phyloP scores from a whole-genome alignment of 1,140 invertebrate genomes.

The Hormaphis cornu region DNA sequence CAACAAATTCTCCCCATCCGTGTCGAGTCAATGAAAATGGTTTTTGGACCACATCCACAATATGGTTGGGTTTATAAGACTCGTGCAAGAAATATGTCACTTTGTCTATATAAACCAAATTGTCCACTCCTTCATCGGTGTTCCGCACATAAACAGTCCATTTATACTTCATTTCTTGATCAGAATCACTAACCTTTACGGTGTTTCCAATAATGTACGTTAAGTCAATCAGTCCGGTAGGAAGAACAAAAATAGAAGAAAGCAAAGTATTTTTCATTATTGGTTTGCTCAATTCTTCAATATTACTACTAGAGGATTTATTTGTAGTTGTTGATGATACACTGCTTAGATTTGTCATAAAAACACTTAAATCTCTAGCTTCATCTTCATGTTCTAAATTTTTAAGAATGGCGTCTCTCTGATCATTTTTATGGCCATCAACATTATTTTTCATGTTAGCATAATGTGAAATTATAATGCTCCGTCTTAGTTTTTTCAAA shows the following conservation, averaged over 20 bases:
- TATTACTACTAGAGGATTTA: background rate
- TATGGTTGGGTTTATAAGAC: slow-evolving; percentile 29
- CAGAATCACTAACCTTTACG: slow-evolving; percentile 9
- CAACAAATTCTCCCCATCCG: slow-evolving; percentile 32
- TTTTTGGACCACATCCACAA: slow-evolving; percentile 13
- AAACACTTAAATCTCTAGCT: slow-evolving; percentile 12
- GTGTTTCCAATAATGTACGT: slow-evolving; percentile 13
- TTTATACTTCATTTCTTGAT: slow-evolving; percentile 26
- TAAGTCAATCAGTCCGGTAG: background rate
- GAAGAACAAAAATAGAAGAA: background rate
- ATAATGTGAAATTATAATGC: slow-evolving; percentile 15
- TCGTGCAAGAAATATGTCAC: slow-evolving; percentile 30
- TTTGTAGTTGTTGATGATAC: background rate
- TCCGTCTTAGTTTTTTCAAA: slow-evolving; percentile 9
- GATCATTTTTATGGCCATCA: slow-evolving; percentile 2
- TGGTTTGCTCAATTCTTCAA: background rate
- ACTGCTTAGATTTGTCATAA: background rate
- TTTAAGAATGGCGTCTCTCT: slow-evolving; percentile 18
- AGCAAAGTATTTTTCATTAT: background rate
- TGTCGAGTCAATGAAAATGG: slow-evolving; percentile 32
- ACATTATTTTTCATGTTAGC: slow-evolving; percentile 20
- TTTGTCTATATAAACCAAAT: slow-evolving; percentile 16
- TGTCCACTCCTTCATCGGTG: background rate
- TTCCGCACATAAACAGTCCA: slow-evolving; percentile 33
- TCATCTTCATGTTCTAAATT: slow-evolving; percentile 1